Conservation (phyloP, 1,140 invertebrate species). For the Ridgeia piscesae region DNA sequence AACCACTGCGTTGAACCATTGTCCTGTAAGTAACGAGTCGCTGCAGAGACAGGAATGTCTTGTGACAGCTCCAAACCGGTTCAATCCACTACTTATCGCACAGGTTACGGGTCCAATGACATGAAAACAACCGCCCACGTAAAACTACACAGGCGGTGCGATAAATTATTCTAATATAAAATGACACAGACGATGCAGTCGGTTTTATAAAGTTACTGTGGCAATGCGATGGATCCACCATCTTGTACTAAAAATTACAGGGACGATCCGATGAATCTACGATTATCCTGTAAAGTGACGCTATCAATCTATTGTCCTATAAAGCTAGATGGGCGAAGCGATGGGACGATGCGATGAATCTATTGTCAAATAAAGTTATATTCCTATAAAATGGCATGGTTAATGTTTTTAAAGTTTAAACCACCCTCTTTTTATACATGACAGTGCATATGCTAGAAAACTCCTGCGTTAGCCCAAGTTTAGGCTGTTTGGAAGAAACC, state of each 20-base stretch:
- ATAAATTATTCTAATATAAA: no score
- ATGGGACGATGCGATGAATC: neutral
- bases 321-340: neutral
- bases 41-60: neutral
- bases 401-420: no score
- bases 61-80: neutral
- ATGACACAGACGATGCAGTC: no score
- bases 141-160: neutral
- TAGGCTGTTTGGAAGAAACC: no score
- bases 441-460: no score
- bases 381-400: neutral
- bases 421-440: no score
- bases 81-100: no score
- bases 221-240: neutral
- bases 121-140: neutral
- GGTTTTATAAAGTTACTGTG: neutral
- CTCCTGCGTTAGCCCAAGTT: no score
- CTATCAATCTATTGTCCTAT: neutral
- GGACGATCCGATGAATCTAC: neutral
- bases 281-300: neutral
- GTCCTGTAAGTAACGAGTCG: neutral
- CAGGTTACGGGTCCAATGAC: neutral
- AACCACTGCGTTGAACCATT: no score
- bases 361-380: no score
- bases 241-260: neutral